phyloP scores from a whole-genome alignment of 2,797 vertebrate genomes.

The Limosa lapponica region DNA sequence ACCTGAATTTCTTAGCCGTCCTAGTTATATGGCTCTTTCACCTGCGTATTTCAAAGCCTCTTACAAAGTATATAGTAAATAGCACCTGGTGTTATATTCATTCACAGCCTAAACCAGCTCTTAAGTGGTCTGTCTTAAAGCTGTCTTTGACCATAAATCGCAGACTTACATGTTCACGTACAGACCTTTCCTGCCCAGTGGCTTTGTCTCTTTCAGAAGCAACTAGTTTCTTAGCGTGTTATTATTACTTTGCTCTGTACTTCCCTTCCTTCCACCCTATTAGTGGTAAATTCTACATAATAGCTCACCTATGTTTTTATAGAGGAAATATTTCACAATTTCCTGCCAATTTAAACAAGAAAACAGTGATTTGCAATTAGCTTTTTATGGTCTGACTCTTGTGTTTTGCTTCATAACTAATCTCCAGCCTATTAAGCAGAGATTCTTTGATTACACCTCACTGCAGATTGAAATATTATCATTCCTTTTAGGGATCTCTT shows the following conservation, averaged over 20 bases:
- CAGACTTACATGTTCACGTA: background rate
- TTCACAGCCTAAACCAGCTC: background rate
- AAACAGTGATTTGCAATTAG: slow-evolving; percentile 61
- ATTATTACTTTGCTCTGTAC: background rate
- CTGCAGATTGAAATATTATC: background rate
- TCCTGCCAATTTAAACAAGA: slow-evolving; percentile 49
- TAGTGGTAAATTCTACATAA: background rate
- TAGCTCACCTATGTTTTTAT: slow-evolving; percentile 31
- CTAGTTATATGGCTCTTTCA: background rate
- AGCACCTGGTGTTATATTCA: background rate
- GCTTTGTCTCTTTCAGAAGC: background rate
- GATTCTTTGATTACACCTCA: slow-evolving; percentile 21
- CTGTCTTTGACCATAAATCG: background rate
- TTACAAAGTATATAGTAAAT: background rate
- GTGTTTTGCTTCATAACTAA: slow-evolving; percentile 41
- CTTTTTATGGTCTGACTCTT: slow-evolving; percentile 28
- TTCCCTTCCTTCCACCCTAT: background rate
- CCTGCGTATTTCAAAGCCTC: background rate
- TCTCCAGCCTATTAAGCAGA: slow-evolving; percentile 19
- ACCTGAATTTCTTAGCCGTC: background rate
- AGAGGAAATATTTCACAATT: slow-evolving; percentile 47
- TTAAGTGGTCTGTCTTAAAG: background rate
- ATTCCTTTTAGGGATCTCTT: background rate
- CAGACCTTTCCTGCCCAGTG: background rate
- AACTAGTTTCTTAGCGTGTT: background rate